Percentiles rank a stretch among this genome's conserved stretches.
phyloP scores from a whole-genome alignment of 2,888 invertebrate species.

The Schizaphis graminum region DNA sequence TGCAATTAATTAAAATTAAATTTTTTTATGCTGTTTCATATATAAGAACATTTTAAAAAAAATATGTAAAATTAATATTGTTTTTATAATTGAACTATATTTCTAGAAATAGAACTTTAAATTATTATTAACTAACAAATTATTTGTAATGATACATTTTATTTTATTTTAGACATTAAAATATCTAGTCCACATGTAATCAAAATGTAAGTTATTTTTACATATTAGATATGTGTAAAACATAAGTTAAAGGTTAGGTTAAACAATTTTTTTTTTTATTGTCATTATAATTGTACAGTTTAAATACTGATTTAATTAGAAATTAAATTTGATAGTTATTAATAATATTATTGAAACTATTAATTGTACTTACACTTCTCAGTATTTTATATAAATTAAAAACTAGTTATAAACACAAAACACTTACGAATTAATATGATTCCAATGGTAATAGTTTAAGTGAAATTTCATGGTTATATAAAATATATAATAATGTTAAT shows the following conservation, averaged over 20 bases:
- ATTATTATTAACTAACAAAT: background rate
- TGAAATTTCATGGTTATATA: background rate
- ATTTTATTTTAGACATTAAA: no score
- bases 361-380: background rate
- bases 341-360: background rate
- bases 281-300: background rate
- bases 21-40: background rate
- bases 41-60: background rate
- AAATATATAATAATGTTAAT: background rate
- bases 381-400: background rate
- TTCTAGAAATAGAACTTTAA: background rate
- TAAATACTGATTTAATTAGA: background rate
- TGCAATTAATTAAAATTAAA: background rate
- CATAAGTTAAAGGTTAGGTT: background rate
- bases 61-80: background rate
- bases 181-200: background rate
- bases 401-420: background rate
- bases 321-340: background rate
- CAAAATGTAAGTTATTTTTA: background rate
- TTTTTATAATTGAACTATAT: background rate
- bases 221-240: background rate
- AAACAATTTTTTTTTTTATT: background rate
- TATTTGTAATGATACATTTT: background rate
- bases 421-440: background rate
- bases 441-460: background rate